Evolutionary conservation across 1,140 invertebrate species (phyloP).

Genomic region (Araneus ventricosus): DNA sequence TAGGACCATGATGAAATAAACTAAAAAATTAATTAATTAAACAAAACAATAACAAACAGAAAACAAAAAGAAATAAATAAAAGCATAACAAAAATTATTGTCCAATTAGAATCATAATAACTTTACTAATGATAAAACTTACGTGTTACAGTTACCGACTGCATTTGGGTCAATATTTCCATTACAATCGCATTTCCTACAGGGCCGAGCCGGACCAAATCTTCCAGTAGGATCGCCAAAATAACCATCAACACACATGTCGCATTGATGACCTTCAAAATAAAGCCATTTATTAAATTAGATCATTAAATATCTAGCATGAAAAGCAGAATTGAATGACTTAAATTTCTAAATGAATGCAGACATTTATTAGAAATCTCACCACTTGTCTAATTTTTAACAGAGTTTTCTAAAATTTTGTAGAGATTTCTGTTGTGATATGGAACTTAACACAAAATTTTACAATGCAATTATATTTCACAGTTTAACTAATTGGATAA

Average conservation of each 20-base stretch:
- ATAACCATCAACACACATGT: conserved; percentile 96
- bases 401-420: no score
- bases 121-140: conserved; percentile 19
- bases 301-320: not conserved
- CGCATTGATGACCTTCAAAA: conserved; percentile 80
- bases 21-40: no score
- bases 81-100: no score
- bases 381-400: no score
- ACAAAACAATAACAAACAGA: no score
- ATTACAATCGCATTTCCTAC: conserved; percentile 95
- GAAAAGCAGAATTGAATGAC: not conserved
- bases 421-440: no score
- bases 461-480: no score
- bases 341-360: not conserved
- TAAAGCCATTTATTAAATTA: not conserved
- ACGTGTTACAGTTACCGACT: conserved; percentile 91
- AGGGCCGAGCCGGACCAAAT: conserved; percentile 85
- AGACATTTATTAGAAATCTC: not conserved
- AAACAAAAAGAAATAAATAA: no score
- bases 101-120: no score
- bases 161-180: conserved; percentile 88
- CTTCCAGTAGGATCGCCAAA: conserved; percentile 85
- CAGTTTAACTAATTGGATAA: no score
- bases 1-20: no score
- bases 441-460: no score